A percentile compares a stretch with the other conserved stretches of the same genome.
These are phyloP conservation scores for Cirrhinus mrigala DNA, from an alignment of 2,797 vertebrate genomes.

Conservation along the genomic window DNA sequence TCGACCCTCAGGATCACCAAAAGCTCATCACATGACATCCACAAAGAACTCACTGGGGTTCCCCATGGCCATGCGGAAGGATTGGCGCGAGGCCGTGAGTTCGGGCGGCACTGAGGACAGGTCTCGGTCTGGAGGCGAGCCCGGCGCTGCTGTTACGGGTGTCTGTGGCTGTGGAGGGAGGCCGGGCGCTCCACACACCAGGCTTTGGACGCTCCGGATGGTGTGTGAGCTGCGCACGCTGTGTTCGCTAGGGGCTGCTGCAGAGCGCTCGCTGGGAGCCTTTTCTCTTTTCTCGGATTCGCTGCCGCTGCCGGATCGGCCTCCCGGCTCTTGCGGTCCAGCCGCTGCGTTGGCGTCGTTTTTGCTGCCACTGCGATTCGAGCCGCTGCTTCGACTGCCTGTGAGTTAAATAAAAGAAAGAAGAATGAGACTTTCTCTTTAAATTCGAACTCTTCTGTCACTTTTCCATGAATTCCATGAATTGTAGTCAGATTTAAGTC, in stretches of 20 bases:
- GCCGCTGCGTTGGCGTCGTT: slow-evolving; percentile 74
- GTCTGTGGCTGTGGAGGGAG: slow-evolving; percentile 79
- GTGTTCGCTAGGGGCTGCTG: slow-evolving; percentile 78
- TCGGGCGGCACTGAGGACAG: slow-evolving; percentile 88
- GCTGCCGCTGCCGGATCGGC: slow-evolving; percentile 85
- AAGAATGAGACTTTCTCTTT: background rate
- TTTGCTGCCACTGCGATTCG: slow-evolving; percentile 86
- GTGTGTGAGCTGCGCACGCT: slow-evolving; percentile 73
- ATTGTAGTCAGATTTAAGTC: background rate
- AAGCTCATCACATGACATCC: slow-evolving; percentile 92
- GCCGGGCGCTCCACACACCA: slow-evolving; percentile 78
- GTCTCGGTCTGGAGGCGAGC: slow-evolving; percentile 81
- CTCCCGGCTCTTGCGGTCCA: slow-evolving; percentile 73
- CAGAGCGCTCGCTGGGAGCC: slow-evolving; percentile 75
- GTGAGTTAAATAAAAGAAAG: background rate
- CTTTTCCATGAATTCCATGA: background rate
- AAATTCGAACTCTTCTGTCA: background rate
- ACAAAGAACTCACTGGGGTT: slow-evolving; percentile 98
- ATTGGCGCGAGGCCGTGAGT: slow-evolving; percentile 91
- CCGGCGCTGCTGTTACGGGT: slow-evolving; percentile 75
- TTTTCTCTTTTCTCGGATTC: slow-evolving; percentile 84
- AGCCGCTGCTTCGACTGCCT: slow-evolving; percentile 92
- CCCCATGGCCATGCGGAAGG: slow-evolving; percentile 95
- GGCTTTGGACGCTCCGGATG: slow-evolving; percentile 83
- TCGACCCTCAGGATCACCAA: slow-evolving; percentile 34